Conservation (phyloP, 2,797 vertebrate species). For the Cossypha heuglini region DNA sequence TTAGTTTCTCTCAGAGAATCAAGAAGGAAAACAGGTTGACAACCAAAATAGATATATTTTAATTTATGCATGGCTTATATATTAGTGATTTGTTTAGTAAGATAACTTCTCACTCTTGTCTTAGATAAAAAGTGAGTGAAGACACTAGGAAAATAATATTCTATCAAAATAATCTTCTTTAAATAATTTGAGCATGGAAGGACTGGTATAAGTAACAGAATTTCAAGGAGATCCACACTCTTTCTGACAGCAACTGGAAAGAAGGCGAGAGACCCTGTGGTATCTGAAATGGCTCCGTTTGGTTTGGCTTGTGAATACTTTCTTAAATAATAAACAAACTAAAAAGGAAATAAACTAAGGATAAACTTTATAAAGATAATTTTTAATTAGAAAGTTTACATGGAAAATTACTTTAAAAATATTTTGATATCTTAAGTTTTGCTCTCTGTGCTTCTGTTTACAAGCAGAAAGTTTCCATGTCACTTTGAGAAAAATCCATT, state of each 20-base stretch:
- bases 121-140: slow-evolving; percentile 6
- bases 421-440: not conserved
- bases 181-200: slow-evolving; percentile 52
- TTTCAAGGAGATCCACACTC: not conserved
- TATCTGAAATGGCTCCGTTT: not conserved
- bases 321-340: not conserved
- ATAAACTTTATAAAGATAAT: not conserved
- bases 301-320: not conserved
- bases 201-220: not conserved
- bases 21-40: not conserved
- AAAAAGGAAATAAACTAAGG: not conserved
- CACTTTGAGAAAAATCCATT: slow-evolving; percentile 19
- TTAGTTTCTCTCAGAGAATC: not conserved
- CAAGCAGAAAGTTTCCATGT: not conserved
- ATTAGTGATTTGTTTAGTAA: slow-evolving; percentile 28
- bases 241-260: not conserved
- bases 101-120: slow-evolving; percentile 13
- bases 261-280: not conserved
- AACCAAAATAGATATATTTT: not conserved
- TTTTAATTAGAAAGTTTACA: not conserved
- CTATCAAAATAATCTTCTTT: slow-evolving; percentile 26
- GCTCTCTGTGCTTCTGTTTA: not conserved
- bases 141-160: slow-evolving; percentile 36
- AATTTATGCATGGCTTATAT: not conserved
- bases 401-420: not conserved